These are phyloP conservation scores for Drosophila buzzatii DNA, from an alignment of 2,888 invertebrate species.

Conservation along the genomic window DNA sequence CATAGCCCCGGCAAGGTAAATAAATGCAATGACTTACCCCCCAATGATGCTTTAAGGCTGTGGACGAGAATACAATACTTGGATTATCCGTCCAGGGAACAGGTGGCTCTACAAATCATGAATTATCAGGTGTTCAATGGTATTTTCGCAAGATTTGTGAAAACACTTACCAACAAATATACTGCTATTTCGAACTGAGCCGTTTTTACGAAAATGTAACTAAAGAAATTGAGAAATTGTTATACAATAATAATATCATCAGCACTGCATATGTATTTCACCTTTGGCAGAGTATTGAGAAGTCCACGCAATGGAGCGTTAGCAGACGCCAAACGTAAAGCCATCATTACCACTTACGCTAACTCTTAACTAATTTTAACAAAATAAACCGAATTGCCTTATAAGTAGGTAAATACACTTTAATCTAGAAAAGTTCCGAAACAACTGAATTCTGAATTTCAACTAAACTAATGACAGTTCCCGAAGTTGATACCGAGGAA, in stretches of 20 bases:
- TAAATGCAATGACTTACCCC: conserved; percentile 60
- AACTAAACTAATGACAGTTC: conserved; percentile 1
- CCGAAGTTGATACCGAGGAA: not conserved
- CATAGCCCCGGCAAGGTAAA: not conserved
- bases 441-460: conserved; percentile 3
- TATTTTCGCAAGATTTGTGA: not conserved
- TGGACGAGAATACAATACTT: conserved; percentile 40
- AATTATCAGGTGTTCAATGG: not conserved
- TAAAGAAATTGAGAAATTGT: not conserved
- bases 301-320: conserved; percentile 1
- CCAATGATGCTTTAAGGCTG: conserved; percentile 52
- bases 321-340: conserved; percentile 27
- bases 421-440: conserved; percentile 7
- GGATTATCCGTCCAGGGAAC: conserved; percentile 46
- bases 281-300: conserved; percentile 32
- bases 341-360: conserved; percentile 30
- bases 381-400: not conserved
- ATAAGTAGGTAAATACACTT: conserved; percentile 2
- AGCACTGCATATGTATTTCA: not conserved
- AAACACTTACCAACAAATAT: conserved; percentile 11
- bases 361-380: not conserved
- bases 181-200: conserved; percentile 8
- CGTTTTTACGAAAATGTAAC: not conserved
- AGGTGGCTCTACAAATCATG: conserved; percentile 29
- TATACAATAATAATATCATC: not conserved